Evolutionary conservation across 2,888 invertebrate species (phyloP).

Genomic region (Aromia moschata): DNA sequence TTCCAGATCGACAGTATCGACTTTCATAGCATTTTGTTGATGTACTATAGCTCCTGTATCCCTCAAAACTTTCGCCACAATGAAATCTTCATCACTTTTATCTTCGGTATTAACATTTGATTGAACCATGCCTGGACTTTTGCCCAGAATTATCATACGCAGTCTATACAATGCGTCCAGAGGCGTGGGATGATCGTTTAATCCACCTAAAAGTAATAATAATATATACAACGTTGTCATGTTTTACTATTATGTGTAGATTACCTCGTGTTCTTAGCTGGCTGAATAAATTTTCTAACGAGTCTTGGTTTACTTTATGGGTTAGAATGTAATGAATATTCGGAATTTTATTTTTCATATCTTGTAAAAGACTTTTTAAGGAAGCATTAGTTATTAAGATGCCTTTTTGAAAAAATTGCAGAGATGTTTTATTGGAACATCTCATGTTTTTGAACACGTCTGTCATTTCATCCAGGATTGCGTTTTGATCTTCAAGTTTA

Average conservation of each 20-base stretch:
- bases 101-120: conserved; percentile 7
- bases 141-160: conserved; percentile 41
- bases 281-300: conserved; percentile 34
- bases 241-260: neutral
- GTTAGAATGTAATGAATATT: neutral
- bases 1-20: neutral
- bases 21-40: neutral
- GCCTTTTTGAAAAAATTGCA: conserved; percentile 26
- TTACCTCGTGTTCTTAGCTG: conserved; percentile 32
- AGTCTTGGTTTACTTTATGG: no score
- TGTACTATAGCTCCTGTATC: conserved; percentile 9
- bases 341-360: conserved; percentile 3
- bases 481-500: neutral
- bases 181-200: conserved; percentile 44
- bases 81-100: conserved; percentile 19
- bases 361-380: conserved; percentile 11
- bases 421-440: conserved; percentile 17
- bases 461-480: neutral
- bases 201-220: conserved; percentile 31
- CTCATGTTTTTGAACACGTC: conserved; percentile 14
- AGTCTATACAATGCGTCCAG: conserved; percentile 39
- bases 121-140: conserved; percentile 27
- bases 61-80: conserved; percentile 15
- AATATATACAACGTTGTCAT: neutral
- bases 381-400: conserved; percentile 27